Evolutionary conservation across 92 coral and sea anemone genomes (phyloP).

Genomic region (Palythoa grandiflora): DNA sequence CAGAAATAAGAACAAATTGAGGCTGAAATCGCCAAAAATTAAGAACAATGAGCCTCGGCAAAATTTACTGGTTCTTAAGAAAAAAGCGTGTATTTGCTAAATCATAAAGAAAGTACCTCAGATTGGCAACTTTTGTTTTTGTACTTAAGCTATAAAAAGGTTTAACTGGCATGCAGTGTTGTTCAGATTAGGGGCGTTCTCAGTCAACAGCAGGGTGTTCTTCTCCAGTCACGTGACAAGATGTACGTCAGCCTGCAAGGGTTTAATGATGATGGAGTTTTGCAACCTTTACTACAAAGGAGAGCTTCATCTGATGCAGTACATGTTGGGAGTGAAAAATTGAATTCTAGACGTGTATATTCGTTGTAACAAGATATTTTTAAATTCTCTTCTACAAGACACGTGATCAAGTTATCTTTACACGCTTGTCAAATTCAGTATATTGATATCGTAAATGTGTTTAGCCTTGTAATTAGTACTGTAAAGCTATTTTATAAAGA

Average conservation of each 20-base stretch:
- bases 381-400: too few relatives aligned
- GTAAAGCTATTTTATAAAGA: too few relatives aligned
- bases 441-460: too few relatives aligned
- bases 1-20: too few relatives aligned
- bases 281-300: constrained; percentile 32
- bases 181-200: constrained; percentile 7
- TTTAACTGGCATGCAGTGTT: background rate
- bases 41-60: too few relatives aligned
- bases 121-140: background rate
- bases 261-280: constrained; percentile 36
- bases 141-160: background rate
- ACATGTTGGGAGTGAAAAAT: constrained; percentile 2
- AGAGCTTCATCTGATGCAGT: constrained; percentile 42
- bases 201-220: constrained; percentile 40
- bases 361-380: too few relatives aligned
- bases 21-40: too few relatives aligned
- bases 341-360: background rate
- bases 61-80: too few relatives aligned
- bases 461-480: too few relatives aligned
- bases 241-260: constrained; percentile 35
- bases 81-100: background rate
- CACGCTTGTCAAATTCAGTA: too few relatives aligned
- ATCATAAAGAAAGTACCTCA: background rate
- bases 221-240: constrained; percentile 14
- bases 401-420: too few relatives aligned